Evolutionary conservation across 2,797 vertebrate genomes (phyloP), one percentile per base, ranked within the genome.

Genomic region (Tokudaia tokunoshimensis): DNA sequence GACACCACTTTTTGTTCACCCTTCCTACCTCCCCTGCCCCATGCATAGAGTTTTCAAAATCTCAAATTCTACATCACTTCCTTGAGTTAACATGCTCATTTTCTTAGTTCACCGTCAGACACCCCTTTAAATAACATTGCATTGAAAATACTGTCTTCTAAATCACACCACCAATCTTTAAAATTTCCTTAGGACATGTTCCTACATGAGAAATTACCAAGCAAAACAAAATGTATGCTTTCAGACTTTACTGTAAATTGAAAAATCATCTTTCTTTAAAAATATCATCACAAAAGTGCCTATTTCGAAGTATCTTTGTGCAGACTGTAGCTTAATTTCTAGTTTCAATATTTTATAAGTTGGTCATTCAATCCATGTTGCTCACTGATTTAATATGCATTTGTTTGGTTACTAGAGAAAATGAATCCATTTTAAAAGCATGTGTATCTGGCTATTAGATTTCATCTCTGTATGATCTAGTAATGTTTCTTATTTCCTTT

Each of bases 301-400:
- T 59, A 1, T 55, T 13, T 93, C 55, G 17, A 17, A 89, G 47
- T 5, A 70, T 52, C 37, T 94, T 76, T 89, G 8, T 12, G 47
- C 37, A 86, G 41, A 78, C 37, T n/a, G 2, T 3, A 11, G 11
- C 61, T 84, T 57, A 89, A 81, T 34, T 89, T 31, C 20, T 50
- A 37, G 92, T 78, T 93, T 96, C 19, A 96, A 79, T 88, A 94
- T 88, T 94, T 94, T 93, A 80, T 79, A 93, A 91, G 24, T 78
- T 79, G 47, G 20, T 11, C 37, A 74, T 44, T 47, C 61, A 83
- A 74, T 72, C 8, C 37, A 63, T 92, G 19, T 59, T 85, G 52
- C 37, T 47, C 6, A 92, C 20, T 83, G 61, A 90, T 76, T 92
- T 78, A 83, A 79, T 74, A 15, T 15, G 20, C 12, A 92, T 59